Base-by-base conservation (phyloP, 2,888 invertebrate species). In the Apodemia zela region DNA sequence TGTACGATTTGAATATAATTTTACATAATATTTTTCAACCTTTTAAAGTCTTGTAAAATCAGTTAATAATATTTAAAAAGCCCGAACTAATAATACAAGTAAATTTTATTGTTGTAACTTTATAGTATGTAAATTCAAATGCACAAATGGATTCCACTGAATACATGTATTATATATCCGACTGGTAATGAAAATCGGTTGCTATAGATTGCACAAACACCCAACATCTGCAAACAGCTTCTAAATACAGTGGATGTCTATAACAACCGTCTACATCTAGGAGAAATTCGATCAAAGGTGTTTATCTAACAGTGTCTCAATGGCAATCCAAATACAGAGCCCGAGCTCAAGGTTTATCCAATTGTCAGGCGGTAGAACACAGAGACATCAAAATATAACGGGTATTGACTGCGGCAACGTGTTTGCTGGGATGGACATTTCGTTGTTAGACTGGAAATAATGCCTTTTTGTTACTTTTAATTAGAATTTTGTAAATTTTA, bases 301-400 rank as follows among this genome's bases (percentile, higher is more conserved):
- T 54, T 54, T 54, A 54, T 54, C 21, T 25, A 21, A 21, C 54
- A 54, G 21, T 21, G 54, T 18, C 25, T 54, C 54, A 54, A 54
- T 54, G 25, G 54, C 25, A 54, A 54, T 54, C 54, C 54, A 54
- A 54, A 54, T 25, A 54, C 21, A 21, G 54, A 54, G 54, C 25
- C 15, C 54, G 54, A 21, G 54, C 54, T 54, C 15, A 25, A 54
- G 54, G 54, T 54, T 54, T 54, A 54, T 25, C 54, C 54, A 54
- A 54, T 54, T 54, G 54, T 54, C 25, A 54, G 17, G 54, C 18
- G 13, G 54, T 13, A 15, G 54, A 54, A 54, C 49, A 49, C 54
- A 54, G 25, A 54, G 54, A 54, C 54, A 54, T 54, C 54, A 54
- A 25, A 54, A 54, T 54, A 54, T 21, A 21, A 54, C 54, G 54